Evolutionary conservation across 2,113 vertebrate species (phyloP).

Genomic region (Eulemur rufifrons): DNA sequence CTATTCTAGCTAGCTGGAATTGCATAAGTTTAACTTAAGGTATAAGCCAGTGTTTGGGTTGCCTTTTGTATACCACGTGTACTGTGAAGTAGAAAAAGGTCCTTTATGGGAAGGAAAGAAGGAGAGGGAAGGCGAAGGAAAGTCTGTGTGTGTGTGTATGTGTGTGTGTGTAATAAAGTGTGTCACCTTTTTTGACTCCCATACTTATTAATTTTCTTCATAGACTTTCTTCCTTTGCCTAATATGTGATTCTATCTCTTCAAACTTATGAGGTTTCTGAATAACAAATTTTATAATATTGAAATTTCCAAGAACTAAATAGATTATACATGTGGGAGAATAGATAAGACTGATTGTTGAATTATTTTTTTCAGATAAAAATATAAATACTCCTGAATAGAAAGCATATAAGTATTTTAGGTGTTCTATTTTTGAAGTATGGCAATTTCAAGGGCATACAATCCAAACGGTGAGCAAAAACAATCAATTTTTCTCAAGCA

Average conservation of each 20-base stretch:
- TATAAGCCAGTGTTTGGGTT: neutral
- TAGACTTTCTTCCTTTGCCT: neutral
- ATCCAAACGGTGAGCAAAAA: neutral
- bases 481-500: neutral
- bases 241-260: neutral
- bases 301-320: neutral
- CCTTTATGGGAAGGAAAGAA: neutral
- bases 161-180: neutral
- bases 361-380: slow-evolving; percentile 27
- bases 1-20: neutral
- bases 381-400: neutral
- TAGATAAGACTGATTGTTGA: neutral
- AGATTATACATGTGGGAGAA: neutral
- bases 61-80: neutral
- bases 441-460: neutral
- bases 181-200: neutral
- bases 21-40: neutral
- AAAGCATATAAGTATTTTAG: neutral
- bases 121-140: no score
- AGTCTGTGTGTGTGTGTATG: neutral
- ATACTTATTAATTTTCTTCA: neutral
- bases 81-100: neutral
- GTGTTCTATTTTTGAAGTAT: neutral
- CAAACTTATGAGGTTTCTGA: neutral
- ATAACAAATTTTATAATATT: neutral